Evolutionary conservation across 1,140 invertebrate species (phyloP).

Genomic region (Drosophila bocki): DNA sequence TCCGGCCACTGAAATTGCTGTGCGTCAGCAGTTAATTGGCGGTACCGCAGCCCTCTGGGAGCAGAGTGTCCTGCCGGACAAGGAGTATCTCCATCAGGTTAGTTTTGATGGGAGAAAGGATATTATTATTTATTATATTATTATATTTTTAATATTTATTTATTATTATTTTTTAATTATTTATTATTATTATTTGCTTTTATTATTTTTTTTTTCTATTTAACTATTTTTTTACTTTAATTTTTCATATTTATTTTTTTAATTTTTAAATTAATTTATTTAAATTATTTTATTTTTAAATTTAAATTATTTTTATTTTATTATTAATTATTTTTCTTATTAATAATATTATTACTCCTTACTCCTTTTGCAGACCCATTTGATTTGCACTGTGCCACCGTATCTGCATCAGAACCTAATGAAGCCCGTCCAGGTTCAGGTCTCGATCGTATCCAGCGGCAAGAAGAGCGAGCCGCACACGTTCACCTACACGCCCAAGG

Average conservation of each 20-base stretch:
- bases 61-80: constrained; percentile 91
- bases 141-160: neutral
- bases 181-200: neutral
- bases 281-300: too few relatives aligned
- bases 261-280: too few relatives aligned
- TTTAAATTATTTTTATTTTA: neutral
- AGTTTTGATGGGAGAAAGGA: constrained; percentile 2
- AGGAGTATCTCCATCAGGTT: constrained; percentile 93
- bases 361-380: constrained; percentile 90
- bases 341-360: neutral
- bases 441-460: constrained; percentile 94
- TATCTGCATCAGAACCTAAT: constrained; percentile 89
- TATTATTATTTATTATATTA: neutral
- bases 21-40: constrained; percentile 66
- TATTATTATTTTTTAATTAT: neutral
- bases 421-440: constrained; percentile 90
- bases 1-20: constrained; percentile 74
- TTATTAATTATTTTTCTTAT: neutral
- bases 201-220: too few relatives aligned
- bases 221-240: too few relatives aligned
- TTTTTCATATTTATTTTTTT: too few relatives aligned
- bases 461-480: constrained; percentile 95
- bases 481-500: constrained; percentile 92
- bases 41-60: constrained; percentile 88
- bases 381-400: constrained; percentile 95